A percentile compares a stretch with the other conserved stretches of the same genome.
Evolutionary conservation across 2,113 vertebrate species (phyloP).

Genomic region (Oryzias curvinotus): DNA sequence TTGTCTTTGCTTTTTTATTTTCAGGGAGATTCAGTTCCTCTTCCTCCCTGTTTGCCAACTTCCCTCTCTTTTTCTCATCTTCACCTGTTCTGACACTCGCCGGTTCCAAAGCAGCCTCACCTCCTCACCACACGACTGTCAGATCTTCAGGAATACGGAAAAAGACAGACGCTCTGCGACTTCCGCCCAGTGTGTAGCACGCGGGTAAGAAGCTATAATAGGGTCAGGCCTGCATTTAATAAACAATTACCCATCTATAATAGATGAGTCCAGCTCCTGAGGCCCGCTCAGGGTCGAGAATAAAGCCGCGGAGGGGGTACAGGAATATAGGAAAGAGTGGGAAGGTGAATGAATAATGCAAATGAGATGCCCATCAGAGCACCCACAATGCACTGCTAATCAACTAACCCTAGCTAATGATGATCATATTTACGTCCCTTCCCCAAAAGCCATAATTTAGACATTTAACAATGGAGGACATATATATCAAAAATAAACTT

Average conservation of each 20-base stretch:
- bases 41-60: conserved; percentile 31
- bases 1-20: conserved; percentile 68
- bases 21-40: conserved; percentile 43
- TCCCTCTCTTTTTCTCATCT: conserved; percentile 21
- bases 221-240: conserved; percentile 84
- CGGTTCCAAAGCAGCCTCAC: conserved; percentile 46
- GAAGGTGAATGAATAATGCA: conserved; percentile 80
- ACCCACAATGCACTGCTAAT: conserved; percentile 71
- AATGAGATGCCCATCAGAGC: conserved; percentile 68
- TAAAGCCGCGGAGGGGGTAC: conserved; percentile 14
- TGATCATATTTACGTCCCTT: conserved; percentile 55
- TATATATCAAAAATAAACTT: no score
- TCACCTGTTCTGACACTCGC: conserved; percentile 37
- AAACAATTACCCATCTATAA: conserved; percentile 86
- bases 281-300: conserved; percentile 66
- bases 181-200: conserved; percentile 42
- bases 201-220: conserved; percentile 77
- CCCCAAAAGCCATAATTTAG: conserved; percentile 32
- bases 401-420: conserved; percentile 75
- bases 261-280: conserved; percentile 76
- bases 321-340: conserved; percentile 23
- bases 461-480: conserved; percentile 32
- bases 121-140: conserved; percentile 56
- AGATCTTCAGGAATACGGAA: conserved; percentile 72
- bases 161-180: conserved; percentile 48